Evolutionary conservation across 2,113 vertebrate species (phyloP).

Genomic region (Pedetes capensis): DNA sequence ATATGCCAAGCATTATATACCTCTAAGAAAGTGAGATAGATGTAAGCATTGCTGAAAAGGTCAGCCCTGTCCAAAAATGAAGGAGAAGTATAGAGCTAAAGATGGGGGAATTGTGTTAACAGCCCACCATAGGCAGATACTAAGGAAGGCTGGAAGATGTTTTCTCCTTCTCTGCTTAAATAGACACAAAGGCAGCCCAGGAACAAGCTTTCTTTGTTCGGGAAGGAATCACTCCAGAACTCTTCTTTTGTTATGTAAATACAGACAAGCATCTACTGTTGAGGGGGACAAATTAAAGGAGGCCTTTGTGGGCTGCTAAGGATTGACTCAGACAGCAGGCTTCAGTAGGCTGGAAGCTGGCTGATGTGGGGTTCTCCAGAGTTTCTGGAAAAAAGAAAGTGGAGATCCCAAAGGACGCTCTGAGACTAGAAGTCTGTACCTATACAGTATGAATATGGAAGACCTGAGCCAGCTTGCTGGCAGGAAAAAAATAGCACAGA

Average conservation of each 20-base stretch:
- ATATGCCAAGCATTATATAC: background rate
- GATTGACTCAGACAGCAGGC: background rate
- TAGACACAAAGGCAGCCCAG: background rate
- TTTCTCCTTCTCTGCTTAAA: background rate
- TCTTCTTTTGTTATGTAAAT: slow-evolving; percentile 26
- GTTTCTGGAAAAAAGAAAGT: background rate
- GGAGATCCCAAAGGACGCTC: background rate
- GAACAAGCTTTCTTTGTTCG: slow-evolving; percentile 33
- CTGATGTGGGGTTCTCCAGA: background rate
- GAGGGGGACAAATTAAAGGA: background rate
- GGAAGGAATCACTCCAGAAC: background rate
- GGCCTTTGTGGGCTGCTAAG: background rate
- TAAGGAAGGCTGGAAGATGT: background rate
- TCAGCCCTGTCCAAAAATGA: background rate
- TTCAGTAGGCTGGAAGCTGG: background rate
- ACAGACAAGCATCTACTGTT: background rate
- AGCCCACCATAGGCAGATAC: background rate
- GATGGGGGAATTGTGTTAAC: background rate
- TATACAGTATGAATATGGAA: background rate
- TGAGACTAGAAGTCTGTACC: background rate
- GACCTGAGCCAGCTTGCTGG: no score
- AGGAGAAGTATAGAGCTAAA: background rate
- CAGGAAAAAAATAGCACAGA: background rate
- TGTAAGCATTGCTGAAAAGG: background rate
- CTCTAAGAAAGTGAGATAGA: background rate